Evolutionary conservation across 2,797 vertebrate species (phyloP).

Genomic region (Galagoides demidoff): DNA sequence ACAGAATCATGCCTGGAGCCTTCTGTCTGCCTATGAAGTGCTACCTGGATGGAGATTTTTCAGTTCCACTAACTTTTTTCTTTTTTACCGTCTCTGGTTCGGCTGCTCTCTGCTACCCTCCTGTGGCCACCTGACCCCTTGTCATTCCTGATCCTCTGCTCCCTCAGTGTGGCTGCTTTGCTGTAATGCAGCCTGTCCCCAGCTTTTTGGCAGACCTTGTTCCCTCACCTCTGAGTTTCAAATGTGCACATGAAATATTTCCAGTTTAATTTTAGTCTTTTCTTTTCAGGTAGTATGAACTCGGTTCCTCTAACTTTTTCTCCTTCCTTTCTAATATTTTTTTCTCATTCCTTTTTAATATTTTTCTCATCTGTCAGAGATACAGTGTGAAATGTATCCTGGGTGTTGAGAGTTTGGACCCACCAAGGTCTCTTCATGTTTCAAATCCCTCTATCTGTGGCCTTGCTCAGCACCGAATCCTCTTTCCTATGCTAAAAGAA

Average conservation of each 20-base stretch:
- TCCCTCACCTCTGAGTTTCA: not conserved
- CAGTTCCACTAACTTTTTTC: not conserved
- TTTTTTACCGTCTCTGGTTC: not conserved
- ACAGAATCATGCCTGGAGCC: not conserved
- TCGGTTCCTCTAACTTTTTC: not conserved
- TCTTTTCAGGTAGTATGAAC: not conserved
- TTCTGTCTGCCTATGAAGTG: not conserved
- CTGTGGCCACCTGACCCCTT: slow-evolving; percentile 48
- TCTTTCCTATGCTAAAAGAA: not conserved
- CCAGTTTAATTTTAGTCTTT: not conserved
- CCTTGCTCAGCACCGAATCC: not conserved
- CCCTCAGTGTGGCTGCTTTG: slow-evolving; percentile 59
- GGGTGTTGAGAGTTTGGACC: not conserved
- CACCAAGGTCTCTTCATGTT: not conserved
- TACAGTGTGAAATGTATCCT: not conserved
- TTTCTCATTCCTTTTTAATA: not conserved
- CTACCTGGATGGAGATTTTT: not conserved
- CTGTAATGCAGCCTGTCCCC: slow-evolving; percentile 54
- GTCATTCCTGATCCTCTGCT: slow-evolving; percentile 73
- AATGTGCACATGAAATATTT: not conserved
- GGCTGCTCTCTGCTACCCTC: slow-evolving; percentile 76
- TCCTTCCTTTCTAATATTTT: not conserved
- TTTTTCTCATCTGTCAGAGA: not conserved
- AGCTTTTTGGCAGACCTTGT: not conserved
- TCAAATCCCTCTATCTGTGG: not conserved